Base-by-base conservation (phyloP, 2,797 vertebrate genomes). In the Hafferia zeledoni region DNA sequence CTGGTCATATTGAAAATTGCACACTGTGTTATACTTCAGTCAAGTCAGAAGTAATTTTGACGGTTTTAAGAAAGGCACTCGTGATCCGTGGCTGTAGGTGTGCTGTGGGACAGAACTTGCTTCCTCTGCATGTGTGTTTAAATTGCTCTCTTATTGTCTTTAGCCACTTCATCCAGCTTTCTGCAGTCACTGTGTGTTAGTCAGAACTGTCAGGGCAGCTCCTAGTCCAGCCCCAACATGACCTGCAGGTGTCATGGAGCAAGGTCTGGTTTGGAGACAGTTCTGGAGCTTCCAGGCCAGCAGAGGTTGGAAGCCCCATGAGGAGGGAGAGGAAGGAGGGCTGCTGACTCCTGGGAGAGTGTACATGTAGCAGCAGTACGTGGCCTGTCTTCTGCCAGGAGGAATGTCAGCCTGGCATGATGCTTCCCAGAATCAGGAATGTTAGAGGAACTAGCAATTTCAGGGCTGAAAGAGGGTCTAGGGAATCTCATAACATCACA, bases 351-450 rank as follows among this genome's bases (percentile, higher is more conserved):
- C 28, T 41, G 25, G 33, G 28, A 46, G n/a, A 60, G 31, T 18
- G 35, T 1, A 1, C 12, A 2, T 67, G 46, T 9, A 35, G 49
- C 61, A 44, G n/a, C 5, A 1, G 10, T 49, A 27, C 6, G 0
- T 14, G 11, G 44, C 25, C 17, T 27, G 44, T 31, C 18, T 56
- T 63, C 46, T 84, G 44, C 33, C 33, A 30, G 30, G 47, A 44
- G 46, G 53, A 83, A 12, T 27, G n/a, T 0, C 56, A 37, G n/a
- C 43, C 35, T 46, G 24, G 14, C 15, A 13, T 17, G 14, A 31
- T 2, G 5, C 61, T 87, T 68, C 27, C 69, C 39, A 60, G 28
- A 49, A 56, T 18, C 27, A 33, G 63, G n/a, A 72, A 31, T 1
- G 1, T 59, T 53, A 41, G 64, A 70, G 44, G 47, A 89, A 30